Percentiles rank a stretch among this genome's conserved stretches.
Conservation (phyloP, 53 echinoderm and acorn worm species). For the Mesocentrotus franciscanus region DNA sequence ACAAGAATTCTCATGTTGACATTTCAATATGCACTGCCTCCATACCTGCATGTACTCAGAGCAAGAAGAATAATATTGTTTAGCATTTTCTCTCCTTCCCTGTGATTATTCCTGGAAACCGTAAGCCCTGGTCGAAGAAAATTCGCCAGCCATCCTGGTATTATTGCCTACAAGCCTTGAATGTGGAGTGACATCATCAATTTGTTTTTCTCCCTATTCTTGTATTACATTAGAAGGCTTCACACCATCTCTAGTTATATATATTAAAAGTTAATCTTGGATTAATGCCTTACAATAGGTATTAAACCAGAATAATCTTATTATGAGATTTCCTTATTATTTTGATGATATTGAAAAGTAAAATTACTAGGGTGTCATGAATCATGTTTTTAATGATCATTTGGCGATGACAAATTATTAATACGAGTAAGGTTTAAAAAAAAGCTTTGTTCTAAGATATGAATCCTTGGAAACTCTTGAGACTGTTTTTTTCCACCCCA, state of each 20-base stretch:
- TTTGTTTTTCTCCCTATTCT: not conserved
- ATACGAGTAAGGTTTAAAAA: not conserved
- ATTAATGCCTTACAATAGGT: too few relatives aligned
- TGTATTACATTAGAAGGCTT: not conserved
- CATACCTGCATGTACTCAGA: not conserved
- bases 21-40: not conserved
- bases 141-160: not conserved
- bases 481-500: too few relatives aligned
- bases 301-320: too few relatives aligned
- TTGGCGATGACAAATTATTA: not conserved
- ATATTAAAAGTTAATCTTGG: not conserved
- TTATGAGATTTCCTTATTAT: too few relatives aligned
- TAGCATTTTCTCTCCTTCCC: not conserved
- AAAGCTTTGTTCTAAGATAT: not conserved
- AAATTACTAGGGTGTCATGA: too few relatives aligned
- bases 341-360: too few relatives aligned
- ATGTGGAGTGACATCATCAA: not conserved
- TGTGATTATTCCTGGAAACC: slow-evolving; percentile 16
- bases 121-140: not conserved
- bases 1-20: not conserved
- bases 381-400: not conserved
- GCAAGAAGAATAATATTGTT: not conserved
- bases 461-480: too few relatives aligned
- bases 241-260: not conserved
- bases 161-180: slow-evolving; percentile 22